Evolutionary conservation across 2,113 vertebrate species (phyloP).

Genomic region (Limnothrissa miodon): DNA sequence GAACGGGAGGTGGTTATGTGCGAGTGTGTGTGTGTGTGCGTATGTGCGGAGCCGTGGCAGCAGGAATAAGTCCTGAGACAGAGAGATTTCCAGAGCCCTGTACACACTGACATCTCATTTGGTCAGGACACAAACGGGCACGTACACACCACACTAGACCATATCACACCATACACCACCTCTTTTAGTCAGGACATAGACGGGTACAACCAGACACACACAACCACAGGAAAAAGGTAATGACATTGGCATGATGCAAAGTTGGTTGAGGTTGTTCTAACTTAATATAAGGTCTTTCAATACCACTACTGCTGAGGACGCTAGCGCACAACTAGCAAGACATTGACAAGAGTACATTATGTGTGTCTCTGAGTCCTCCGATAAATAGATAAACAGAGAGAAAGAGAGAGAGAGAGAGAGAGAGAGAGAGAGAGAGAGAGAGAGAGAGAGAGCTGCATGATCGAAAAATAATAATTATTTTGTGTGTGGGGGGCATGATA

Average conservation of each 20-base stretch:
- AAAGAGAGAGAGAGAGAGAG: no score
- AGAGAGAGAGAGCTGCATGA: no score
- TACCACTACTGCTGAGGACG: background rate
- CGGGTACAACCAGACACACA: slow-evolving; percentile 44
- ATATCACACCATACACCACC: background rate
- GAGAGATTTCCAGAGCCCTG: background rate
- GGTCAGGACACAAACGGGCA: background rate
- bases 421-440: no score
- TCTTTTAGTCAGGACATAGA: background rate
- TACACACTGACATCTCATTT: background rate
- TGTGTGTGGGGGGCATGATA: background rate
- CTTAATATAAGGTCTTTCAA: no score
- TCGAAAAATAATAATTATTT: no score
- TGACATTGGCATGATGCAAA: background rate
- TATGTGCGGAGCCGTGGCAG: background rate
- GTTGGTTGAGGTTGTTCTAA: no score
- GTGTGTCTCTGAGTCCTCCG: no score
- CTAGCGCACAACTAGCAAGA: background rate
- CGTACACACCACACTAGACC: slow-evolving; percentile 6
- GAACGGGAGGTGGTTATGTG: background rate
- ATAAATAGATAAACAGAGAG: no score
- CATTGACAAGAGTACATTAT: no score
- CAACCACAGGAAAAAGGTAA: background rate
- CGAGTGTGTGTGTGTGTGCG: no score
- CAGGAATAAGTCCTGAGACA: background rate